Percentiles rank a stretch among this genome's conserved stretches.
Conservation (phyloP, 2,888 invertebrate species). For the Ophioninae sp. region DNA sequence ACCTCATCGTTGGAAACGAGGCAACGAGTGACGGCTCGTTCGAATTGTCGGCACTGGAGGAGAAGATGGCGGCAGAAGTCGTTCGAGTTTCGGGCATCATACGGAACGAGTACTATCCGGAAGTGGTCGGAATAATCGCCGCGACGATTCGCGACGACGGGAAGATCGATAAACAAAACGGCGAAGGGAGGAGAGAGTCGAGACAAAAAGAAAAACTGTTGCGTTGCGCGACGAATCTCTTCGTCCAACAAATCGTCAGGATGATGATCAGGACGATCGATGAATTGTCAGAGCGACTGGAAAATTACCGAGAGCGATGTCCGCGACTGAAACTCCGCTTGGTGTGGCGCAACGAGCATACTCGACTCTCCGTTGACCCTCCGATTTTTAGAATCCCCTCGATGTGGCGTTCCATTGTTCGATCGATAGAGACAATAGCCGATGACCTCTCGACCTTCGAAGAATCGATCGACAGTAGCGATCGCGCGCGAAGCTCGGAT, state of each 20-base stretch:
- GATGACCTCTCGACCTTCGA: constrained; percentile 83
- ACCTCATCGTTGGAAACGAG: constrained; percentile 33
- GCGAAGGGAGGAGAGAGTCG: constrained; percentile 43
- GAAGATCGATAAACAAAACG: background rate
- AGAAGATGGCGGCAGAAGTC: constrained; percentile 74
- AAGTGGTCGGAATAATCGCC: constrained; percentile 77
- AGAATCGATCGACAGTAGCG: background rate
- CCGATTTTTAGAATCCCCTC: constrained; percentile 83
- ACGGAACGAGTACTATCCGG: constrained; percentile 81
- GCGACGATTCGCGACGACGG: constrained; percentile 53
- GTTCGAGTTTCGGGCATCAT: constrained; percentile 78
- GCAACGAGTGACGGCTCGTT: constrained; percentile 67
- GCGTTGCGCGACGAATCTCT: constrained; percentile 80
- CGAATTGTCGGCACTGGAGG: constrained; percentile 72
- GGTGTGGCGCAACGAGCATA: constrained; percentile 81
- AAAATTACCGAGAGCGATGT: constrained; percentile 82
- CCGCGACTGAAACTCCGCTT: constrained; percentile 85
- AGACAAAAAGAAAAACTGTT: constrained; percentile 78
- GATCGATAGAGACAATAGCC: constrained; percentile 83
- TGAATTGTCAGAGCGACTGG: constrained; percentile 83
- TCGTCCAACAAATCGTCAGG: constrained; percentile 85
- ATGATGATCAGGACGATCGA: constrained; percentile 86
- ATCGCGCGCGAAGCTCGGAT: background rate
- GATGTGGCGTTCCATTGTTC: constrained; percentile 84
- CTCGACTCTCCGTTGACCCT: constrained; percentile 83